These are phyloP conservation scores for Stichopus horrens DNA, from an alignment of 53 echinoderm and acorn worm genomes.

Conservation along the genomic window DNA sequence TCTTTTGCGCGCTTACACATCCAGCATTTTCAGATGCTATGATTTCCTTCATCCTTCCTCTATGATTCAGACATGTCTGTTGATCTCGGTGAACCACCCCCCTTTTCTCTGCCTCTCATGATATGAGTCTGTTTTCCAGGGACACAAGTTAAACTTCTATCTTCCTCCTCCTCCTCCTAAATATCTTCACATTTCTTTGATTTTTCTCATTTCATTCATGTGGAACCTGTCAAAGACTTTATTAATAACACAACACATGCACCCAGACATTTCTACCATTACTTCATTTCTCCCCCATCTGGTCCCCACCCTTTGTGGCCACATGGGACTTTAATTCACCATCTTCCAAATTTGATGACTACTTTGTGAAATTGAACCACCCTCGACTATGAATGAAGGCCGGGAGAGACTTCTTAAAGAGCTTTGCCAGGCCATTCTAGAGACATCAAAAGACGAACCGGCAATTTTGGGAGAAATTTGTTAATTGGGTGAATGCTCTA, in stretches of 20 bases:
- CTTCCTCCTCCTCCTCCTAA: neutral
- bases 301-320: neutral
- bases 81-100: neutral
- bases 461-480: neutral
- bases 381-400: neutral
- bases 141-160: neutral
- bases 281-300: neutral
- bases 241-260: too few relatives aligned
- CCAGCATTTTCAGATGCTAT: too few relatives aligned
- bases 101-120: neutral
- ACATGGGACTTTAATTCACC: conserved; percentile 3
- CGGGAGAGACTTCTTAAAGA: neutral
- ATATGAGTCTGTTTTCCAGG: neutral
- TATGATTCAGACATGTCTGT: too few relatives aligned
- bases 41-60: too few relatives aligned
- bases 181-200: too few relatives aligned
- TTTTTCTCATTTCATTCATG: too few relatives aligned
- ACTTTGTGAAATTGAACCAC: neutral
- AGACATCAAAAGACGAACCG: neutral
- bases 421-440: neutral
- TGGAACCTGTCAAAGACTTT: too few relatives aligned
- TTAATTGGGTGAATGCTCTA: neutral
- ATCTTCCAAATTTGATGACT: neutral
- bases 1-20: too few relatives aligned
- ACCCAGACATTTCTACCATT: neutral